These are phyloP conservation scores for Drosophila monieri DNA, from an alignment of 2,888 invertebrate species.

Conservation along the genomic window DNA sequence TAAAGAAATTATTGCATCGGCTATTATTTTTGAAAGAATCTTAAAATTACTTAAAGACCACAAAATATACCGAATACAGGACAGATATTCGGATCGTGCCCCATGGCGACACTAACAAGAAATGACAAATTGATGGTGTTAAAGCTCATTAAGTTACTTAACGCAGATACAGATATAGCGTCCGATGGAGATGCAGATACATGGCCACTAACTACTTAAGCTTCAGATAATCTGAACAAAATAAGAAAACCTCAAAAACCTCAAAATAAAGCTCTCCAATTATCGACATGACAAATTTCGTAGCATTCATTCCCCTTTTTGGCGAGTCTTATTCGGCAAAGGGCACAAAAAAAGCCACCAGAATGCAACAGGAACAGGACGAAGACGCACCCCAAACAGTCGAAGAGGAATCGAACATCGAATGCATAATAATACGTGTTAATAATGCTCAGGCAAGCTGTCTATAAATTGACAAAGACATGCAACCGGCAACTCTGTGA, in stretches of 20 bases:
- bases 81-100: slow-evolving; percentile 9
- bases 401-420: slow-evolving; percentile 35
- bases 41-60: slow-evolving; percentile 1
- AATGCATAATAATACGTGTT: slow-evolving; percentile 79
- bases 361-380: slow-evolving; percentile 43
- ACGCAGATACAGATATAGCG: slow-evolving; percentile 33
- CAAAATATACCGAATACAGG: slow-evolving; percentile 11
- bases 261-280: slow-evolving; percentile 78
- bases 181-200: slow-evolving; percentile 21
- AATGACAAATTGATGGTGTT: slow-evolving; percentile 83
- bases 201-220: slow-evolving; percentile 34
- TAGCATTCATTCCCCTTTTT: slow-evolving; percentile 50
- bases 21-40: slow-evolving; percentile 2
- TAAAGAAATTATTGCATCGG: not conserved
- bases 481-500: slow-evolving; percentile 62
- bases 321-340: not conserved
- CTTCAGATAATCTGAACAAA: slow-evolving; percentile 12
- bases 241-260: slow-evolving; percentile 49
- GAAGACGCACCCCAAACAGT: slow-evolving; percentile 37
- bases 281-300: slow-evolving; percentile 80
- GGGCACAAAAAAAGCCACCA: slow-evolving; percentile 62
- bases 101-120: slow-evolving; percentile 78
- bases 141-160: slow-evolving; percentile 81
- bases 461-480: slow-evolving; percentile 82
- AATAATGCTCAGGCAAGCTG: slow-evolving; percentile 80